phyloP scores from a whole-genome alignment of 2,113 vertebrate genomes.

The Pygoscelis antarcticus region DNA sequence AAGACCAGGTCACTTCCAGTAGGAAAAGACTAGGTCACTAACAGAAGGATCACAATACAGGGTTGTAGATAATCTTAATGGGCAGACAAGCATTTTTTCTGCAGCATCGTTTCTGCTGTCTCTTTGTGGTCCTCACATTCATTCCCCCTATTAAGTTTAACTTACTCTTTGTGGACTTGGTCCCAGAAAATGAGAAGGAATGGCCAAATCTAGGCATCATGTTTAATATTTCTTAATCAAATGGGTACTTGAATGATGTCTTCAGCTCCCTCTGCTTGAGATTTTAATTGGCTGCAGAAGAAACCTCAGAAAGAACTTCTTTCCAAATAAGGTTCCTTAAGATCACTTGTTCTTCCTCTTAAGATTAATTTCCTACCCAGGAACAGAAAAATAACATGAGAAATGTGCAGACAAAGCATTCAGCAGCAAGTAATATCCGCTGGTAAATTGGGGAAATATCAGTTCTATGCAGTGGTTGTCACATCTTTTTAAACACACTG shows the following conservation, averaged over 20 bases:
- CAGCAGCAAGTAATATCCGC: neutral
- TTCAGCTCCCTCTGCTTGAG: neutral
- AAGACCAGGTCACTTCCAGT: neutral
- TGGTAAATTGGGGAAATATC: constrained; percentile 7
- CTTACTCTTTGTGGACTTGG: neutral
- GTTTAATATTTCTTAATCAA: neutral
- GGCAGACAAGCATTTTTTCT: neutral
- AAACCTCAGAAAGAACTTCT: neutral
- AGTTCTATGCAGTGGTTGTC: neutral
- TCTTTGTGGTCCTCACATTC: neutral
- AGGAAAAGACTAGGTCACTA: neutral
- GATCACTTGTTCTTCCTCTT: neutral
- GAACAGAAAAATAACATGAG: neutral
- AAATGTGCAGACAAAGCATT: neutral
- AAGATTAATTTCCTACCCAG: neutral
- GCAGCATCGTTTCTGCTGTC: neutral
- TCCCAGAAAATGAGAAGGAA: neutral
- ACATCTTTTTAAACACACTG: constrained; percentile 34
- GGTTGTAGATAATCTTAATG: neutral
- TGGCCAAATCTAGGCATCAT: neutral
- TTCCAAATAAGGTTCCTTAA: neutral
- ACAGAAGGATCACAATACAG: neutral
- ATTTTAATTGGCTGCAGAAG: neutral
- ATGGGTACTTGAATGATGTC: neutral
- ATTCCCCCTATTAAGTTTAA: neutral